Evolutionary conservation across 1,140 invertebrate species (phyloP).

Genomic region (Brachionus paranguensis): DNA sequence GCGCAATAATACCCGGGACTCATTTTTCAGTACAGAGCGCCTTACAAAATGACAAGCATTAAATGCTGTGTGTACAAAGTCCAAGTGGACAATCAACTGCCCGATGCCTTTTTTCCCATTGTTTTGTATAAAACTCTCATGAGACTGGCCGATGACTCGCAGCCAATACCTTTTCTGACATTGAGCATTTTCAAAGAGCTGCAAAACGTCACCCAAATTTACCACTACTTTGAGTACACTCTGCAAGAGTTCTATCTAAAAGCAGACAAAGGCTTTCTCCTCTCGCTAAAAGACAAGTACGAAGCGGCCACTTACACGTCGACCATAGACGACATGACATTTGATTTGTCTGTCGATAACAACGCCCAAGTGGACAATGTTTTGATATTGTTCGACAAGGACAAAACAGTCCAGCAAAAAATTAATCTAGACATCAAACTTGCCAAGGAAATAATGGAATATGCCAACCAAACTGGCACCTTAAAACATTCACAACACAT

Average conservation of each 20-base stretch:
- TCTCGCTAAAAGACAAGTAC: conserved; percentile 62
- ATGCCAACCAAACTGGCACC: not conserved
- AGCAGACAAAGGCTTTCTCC: conserved; percentile 68
- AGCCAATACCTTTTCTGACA: conserved; percentile 66
- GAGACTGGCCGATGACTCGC: conserved; percentile 54
- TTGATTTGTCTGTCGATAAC: conserved; percentile 61
- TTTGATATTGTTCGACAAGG: conserved; percentile 19
- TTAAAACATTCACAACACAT: conserved; percentile 24
- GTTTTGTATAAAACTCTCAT: conserved; percentile 64
- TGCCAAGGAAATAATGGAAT: conserved; percentile 33
- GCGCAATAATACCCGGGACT: not conserved
- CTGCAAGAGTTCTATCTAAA: conserved; percentile 68
- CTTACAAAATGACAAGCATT: not conserved
- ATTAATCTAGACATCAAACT: conserved; percentile 11
- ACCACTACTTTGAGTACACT: conserved; percentile 63
- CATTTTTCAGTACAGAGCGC: not conserved
- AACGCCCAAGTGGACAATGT: not conserved
- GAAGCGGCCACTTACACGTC: conserved; percentile 43
- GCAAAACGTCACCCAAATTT: conserved; percentile 59
- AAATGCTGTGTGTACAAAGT: conserved; percentile 8
- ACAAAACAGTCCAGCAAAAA: not conserved
- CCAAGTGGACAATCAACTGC: conserved; percentile 69
- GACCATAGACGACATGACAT: conserved; percentile 40
- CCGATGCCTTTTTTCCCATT: conserved; percentile 69
- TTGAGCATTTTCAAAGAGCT: conserved; percentile 58